phyloP scores from a whole-genome alignment of 1,140 invertebrate genomes.

The Aricia agestis region DNA sequence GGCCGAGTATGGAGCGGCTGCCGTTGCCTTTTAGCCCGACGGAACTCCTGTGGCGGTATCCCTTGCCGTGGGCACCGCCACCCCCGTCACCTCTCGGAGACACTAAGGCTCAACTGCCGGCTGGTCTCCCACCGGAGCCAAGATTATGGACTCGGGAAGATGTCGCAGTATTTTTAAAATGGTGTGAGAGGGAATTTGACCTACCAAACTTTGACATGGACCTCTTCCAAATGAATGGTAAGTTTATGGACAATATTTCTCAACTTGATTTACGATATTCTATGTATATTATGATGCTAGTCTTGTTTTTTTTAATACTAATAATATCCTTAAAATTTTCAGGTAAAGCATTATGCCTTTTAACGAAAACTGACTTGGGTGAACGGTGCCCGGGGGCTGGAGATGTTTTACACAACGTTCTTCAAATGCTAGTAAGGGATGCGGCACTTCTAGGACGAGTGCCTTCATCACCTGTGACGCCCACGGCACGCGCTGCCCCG shows the following conservation, averaged over 20 bases:
- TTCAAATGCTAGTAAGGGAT: slow-evolving; percentile 91
- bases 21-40: slow-evolving; percentile 76
- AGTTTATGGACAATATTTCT: slow-evolving; percentile 34
- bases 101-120: slow-evolving; percentile 89
- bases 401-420: slow-evolving; percentile 94
- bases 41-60: slow-evolving; percentile 90
- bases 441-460: slow-evolving; percentile 85
- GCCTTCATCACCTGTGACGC: slow-evolving; percentile 89
- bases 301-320: not conserved
- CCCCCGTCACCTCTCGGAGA: slow-evolving; percentile 85
- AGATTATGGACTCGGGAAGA: slow-evolving; percentile 93
- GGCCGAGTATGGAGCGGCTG: slow-evolving; percentile 73
- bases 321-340: slow-evolving; percentile 39
- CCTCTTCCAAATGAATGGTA: slow-evolving; percentile 98
- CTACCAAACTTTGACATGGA: slow-evolving; percentile 94
- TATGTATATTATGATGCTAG: not conserved
- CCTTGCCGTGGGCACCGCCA: slow-evolving; percentile 80
- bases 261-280: not conserved
- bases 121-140: slow-evolving; percentile 89
- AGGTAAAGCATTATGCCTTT: slow-evolving; percentile 92
- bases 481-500: slow-evolving; percentile 87
- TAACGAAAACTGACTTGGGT: slow-evolving; percentile 92
- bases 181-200: slow-evolving; percentile 95
- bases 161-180: slow-evolving; percentile 90
- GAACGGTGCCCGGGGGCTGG: slow-evolving; percentile 94